phyloP scores from a whole-genome alignment of 2,113 vertebrate genomes.

The Tiliqua scincoides region DNA sequence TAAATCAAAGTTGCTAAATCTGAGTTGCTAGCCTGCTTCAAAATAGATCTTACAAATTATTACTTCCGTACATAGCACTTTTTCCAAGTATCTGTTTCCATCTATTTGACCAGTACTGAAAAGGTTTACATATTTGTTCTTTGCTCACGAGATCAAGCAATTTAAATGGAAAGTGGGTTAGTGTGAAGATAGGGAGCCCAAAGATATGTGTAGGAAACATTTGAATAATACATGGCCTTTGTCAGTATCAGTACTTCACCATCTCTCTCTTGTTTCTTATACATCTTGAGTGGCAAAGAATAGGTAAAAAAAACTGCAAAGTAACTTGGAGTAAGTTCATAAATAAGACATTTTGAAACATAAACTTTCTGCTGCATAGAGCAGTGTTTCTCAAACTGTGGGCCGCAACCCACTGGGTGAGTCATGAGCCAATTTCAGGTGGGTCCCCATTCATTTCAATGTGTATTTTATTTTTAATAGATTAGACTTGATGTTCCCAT shows the following conservation, averaged over 20 bases:
- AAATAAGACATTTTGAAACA: slow-evolving; percentile 4
- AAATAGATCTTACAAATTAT: neutral
- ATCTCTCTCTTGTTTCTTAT: neutral
- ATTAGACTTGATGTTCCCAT: too few relatives aligned
- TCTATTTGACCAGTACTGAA: neutral
- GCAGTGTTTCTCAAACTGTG: too few relatives aligned
- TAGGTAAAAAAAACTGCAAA: neutral
- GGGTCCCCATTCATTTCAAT: too few relatives aligned
- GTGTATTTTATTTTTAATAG: too few relatives aligned
- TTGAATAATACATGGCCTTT: slow-evolving; percentile 7
- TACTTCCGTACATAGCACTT: neutral
- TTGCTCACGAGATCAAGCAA: neutral
- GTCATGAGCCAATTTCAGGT: too few relatives aligned
- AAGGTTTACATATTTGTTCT: neutral
- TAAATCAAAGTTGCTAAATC: neutral
- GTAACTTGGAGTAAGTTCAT: neutral
- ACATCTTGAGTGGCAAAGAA: neutral
- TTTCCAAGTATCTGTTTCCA: neutral
- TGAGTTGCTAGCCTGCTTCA: neutral
- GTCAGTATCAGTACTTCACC: neutral
- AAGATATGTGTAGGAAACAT: neutral
- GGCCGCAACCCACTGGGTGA: too few relatives aligned
- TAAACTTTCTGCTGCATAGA: neutral
- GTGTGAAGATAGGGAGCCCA: neutral
- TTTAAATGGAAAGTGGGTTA: neutral